Conservation (phyloP, 2,888 invertebrate species). For the Brassicogethes aeneus region DNA sequence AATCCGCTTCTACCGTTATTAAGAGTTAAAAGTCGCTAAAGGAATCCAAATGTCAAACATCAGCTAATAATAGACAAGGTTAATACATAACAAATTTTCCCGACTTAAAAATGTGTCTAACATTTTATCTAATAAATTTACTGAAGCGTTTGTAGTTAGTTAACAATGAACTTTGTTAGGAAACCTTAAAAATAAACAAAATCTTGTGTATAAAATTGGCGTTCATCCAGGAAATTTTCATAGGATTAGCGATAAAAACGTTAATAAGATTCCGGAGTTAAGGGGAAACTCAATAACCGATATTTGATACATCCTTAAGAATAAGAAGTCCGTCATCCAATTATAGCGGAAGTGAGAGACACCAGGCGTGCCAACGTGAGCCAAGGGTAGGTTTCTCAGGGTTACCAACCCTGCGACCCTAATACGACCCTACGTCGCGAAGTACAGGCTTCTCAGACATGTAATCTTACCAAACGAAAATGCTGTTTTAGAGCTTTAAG, state of each 20-base stretch:
- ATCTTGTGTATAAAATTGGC: too few species aligned
- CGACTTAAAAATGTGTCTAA: too few species aligned
- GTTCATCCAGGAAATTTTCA: not conserved
- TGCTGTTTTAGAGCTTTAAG: conserved; percentile 7
- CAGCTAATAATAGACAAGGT: not conserved
- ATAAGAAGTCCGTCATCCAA: conserved; percentile 37
- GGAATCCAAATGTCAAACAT: not conserved
- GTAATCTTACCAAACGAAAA: conserved; percentile 26
- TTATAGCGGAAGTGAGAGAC: conserved; percentile 28
- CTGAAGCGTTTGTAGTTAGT: too few species aligned
- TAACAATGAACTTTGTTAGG: not conserved
- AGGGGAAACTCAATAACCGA: conserved; percentile 33
- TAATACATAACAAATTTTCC: too few species aligned
- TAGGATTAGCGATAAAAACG: not conserved
- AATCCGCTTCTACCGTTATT: not conserved
- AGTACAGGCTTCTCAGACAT: conserved; percentile 29
- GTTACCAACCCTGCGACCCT: conserved; percentile 35
- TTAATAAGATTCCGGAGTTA: conserved; percentile 21
- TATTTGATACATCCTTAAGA: conserved; percentile 33
- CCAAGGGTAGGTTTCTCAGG: conserved; percentile 25
- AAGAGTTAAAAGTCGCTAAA: not conserved
- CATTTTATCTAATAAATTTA: too few species aligned
- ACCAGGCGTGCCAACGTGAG: conserved; percentile 18
- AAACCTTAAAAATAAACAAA: not conserved
- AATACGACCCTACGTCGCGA: conserved; percentile 30